Base-by-base conservation (phyloP, 2,888 invertebrate species). In the Lutraria lutraria region DNA sequence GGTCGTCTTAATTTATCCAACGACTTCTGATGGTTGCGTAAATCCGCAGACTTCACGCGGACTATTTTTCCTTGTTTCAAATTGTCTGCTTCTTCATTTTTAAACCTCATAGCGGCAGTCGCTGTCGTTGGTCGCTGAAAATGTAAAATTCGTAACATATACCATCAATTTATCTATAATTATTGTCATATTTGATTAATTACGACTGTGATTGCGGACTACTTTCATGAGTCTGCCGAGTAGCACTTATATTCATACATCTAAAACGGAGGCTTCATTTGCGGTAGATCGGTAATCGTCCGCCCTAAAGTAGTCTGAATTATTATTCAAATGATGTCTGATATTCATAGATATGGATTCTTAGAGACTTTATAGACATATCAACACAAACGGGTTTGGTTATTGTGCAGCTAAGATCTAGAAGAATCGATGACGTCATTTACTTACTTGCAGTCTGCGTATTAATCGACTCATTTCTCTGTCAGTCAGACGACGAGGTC, bases 1-100 rank as follows among this genome's bases (percentile, higher is more conserved):
- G 94, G 94, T 81, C 94, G 91, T 79, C 93, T 91, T 60, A 93
- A 89, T 83, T 93, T 91, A 8, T 85, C 91, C 4, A 94, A 68
- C 19, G 86, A 81, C 86, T 93, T 93, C 16, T 87, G 89, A 25
- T 76, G 83, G n/a, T 52, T 79, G 56, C 83, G 53, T 3, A 81
- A 80, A 43, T 90, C 89, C 16, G 92, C 89, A 0, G 92, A 90
- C 83, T 91, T 91, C 3, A 92, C 85, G 15, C 94, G 90, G 53
- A 91, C 88, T 85, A 94, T 93, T 90, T 88, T 90, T 53, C 93
- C 93, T 87, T 92, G 92, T 60, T 93, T 93, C 4, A 92, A 80
- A 83, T 93, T 89, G 53, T 93, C 91, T 15, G 54, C 63, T 31
- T 92, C 91, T 43, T 90, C 91, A 79, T 92, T 90, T 1, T 85